Evolutionary conservation across 2,888 invertebrate genomes (phyloP), one percentile per base, ranked within the genome.

Genomic region (Drosophila nigritarsus): DNA sequence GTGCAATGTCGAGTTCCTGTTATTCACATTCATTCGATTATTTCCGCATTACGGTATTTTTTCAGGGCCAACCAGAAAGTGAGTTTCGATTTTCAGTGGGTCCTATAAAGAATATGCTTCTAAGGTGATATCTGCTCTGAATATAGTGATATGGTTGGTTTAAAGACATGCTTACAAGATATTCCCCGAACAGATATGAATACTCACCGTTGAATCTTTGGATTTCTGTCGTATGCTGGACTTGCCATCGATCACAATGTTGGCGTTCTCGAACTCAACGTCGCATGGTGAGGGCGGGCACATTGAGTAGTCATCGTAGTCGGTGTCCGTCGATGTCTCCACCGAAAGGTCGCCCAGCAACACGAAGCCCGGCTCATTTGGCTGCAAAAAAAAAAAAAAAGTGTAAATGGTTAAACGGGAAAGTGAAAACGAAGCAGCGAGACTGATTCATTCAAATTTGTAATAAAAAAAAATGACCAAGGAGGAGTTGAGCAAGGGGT

Each of bases 211-310:
- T 82, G 90, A 83, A 83, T 93, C 93, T 92, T 92, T 92, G 86
- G 91, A 68, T 90, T 94, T 94, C 90, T 94, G 94, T 84, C 95
- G 95, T 92, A 98, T 95, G 94, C 96, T 97, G 92, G 97, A 97
- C 93, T 95, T 96, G 71, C 98, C 98, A 94, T 97, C 97, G 94
- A 98, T 98, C 93, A 98, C 95, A 92, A 98, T 95, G 94, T 97
- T 97, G 93, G 96, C 97, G 94, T 97, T 97, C 93, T 96, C 95
- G 94, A 98, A 97, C 86, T 95, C 95, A 89, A 97, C 96, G 94
- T 96, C 95, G 94, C 97, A 97, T 40, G 97, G 97, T 89, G 97
- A 96, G 48, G 97, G 97, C 78, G 96, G 96, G 75, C 95, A 95
- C 94, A 93, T 80, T 92, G 94, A 80, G 93, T 93, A 90, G 93